Evolutionary conservation across 2,113 vertebrate genomes (phyloP), one percentile per base, ranked within the genome.

Genomic region (Cryptomyrus ogoouensis): DNA sequence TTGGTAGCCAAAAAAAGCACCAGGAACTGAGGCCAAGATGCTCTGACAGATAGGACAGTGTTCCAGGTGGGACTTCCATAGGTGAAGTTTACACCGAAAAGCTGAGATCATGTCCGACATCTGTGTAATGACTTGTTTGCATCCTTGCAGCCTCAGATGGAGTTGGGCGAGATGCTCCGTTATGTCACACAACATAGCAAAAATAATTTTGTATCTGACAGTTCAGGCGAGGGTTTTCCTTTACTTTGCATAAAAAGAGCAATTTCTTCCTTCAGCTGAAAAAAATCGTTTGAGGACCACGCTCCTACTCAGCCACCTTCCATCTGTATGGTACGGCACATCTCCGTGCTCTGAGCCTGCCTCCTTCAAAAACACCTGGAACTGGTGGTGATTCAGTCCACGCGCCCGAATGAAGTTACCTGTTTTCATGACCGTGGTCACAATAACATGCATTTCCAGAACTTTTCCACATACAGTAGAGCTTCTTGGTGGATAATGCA

Each of bases 401-500:
- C 13, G 49, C 3, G 13, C 50, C 50, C 1, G 3, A 5, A 17
- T 52, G 13, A 52, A 17, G 52, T 19, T 53, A 19, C 19, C 52
- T 53, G 15, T 53, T 53, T 53, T 53, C 52, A 53, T 19, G 52
- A 19, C 49, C 1, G 15, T 24, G 53, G 5, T 93, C 89, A 62
- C 95, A 92, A 88, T 95, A 94, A 91, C 93, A 93, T 46, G 94
- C 92, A 0, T 70, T 90, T 92, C 1, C 9, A 94, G 17, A 91
- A 74, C 88, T 1, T 93, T 93, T 0, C 92, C 90, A 0, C 92
- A 94, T 0, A n/a, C n/a, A n/a, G n/a, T n/a, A 94, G 88, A 0
- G 93, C 90, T 39, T 94, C 94, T 0, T 94, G 92, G 74, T 93
- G 93, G 15, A 95, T 90, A 39, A 95, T 94, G 87, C 94, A 95